Base-by-base conservation (phyloP, 2,888 invertebrate species). In the Pherbina coryleti region DNA sequence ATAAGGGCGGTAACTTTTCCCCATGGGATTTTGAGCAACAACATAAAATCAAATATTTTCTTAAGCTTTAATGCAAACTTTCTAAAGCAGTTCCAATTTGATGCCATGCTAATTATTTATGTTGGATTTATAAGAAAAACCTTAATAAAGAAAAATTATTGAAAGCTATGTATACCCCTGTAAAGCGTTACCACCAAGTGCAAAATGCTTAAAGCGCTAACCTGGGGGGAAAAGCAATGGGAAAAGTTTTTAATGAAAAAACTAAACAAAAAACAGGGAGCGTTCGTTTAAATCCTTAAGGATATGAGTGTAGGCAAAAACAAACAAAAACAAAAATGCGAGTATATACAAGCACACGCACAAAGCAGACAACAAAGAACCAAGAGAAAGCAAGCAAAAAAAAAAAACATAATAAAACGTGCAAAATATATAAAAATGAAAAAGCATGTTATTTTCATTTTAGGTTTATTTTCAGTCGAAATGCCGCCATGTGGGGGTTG, bases 191-290 rank as follows among this genome's bases (percentile, higher is more conserved):
- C 34, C 4, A 74, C 28, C 66, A 49, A 44, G 11, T n/a, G n/a
- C n/a, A n/a, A n/a, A 53, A 64, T 66, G 55, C 9, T 66, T 51
- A 70, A 79, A 78, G 25, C 77, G 73, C 62, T 72, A 22, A 8
- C 72, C 69, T 55, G 57, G 62, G 57, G 25, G 70, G 78, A 70
- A 70, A 77, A 77, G 76, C 34, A 64, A 37, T 22, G 53, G 55
- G 37, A 37, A 72, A 37, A 49, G 60, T 72, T 72, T 70, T 8
- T 64, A 71, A 64, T 71, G 76, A 62, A 49, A 62, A 49, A 34
- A 49, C 37, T 44, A 66, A 57, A 77, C 71, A 77, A 72, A 74
- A n/a, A 74, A 49, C 53, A 53, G 53, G 81, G 79, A 69, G 76
- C 64, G 76, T 78, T 31, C 75, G 64, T 74, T 78, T 49, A 71